phyloP scores from a whole-genome alignment of 1,140 invertebrate species.

The Papilio aristodemus region DNA sequence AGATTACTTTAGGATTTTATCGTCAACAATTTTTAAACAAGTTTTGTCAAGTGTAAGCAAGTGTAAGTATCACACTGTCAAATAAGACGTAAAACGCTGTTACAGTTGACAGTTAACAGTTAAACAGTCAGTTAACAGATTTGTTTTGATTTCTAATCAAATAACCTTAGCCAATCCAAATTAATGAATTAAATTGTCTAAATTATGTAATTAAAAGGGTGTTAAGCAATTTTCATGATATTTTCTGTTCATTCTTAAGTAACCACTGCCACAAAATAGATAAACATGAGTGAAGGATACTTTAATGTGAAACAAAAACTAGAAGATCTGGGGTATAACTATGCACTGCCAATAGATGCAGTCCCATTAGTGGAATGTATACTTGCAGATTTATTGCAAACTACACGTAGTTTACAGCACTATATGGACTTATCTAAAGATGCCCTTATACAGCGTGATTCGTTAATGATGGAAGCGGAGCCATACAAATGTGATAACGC shows the following conservation, averaged over 20 bases:
- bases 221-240: background rate
- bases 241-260: background rate
- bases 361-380: constrained; percentile 88
- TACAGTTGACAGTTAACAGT: no score
- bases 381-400: constrained; percentile 87
- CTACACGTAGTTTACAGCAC: constrained; percentile 88
- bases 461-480: constrained; percentile 82
- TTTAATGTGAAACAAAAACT: constrained; percentile 67
- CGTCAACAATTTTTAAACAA: no score
- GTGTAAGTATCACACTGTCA: no score
- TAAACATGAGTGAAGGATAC: constrained; percentile 64
- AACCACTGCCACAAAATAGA: background rate
- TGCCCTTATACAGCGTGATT: constrained; percentile 82
- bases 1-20: no score
- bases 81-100: no score
- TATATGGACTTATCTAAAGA: constrained; percentile 87
- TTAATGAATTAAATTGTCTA: background rate
- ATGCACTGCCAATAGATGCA: constrained; percentile 86
- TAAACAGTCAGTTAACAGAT: background rate
- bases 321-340: constrained; percentile 85
- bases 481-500: constrained; percentile 87
- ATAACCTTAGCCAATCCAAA: background rate
- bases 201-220: background rate
- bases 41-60: no score
- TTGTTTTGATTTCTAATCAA: constrained; percentile 13